A percentile compares a stretch with the other conserved stretches of the same genome.
These are phyloP conservation scores for Tetanocera ferruginea DNA, from an alignment of 2,888 invertebrate genomes.

Conservation along the genomic window DNA sequence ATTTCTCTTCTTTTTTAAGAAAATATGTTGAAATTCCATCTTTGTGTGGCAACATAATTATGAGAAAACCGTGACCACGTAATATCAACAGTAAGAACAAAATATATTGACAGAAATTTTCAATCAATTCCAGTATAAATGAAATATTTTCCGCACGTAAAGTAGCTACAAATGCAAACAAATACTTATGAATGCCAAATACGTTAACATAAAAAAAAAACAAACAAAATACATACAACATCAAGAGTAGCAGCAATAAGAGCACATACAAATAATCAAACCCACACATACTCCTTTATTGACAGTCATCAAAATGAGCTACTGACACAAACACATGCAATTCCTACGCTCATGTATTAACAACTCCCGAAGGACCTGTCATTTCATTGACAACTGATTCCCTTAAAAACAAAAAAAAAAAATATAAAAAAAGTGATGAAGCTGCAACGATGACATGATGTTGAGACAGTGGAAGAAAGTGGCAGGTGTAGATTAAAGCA, in stretches of 20 bases:
- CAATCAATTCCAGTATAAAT: background rate
- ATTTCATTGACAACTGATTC: conserved; percentile 40
- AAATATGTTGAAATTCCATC: too few species aligned
- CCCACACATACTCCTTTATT: background rate
- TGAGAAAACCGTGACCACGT: background rate
- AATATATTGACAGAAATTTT: background rate
- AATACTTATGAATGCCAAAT: conserved; percentile 11
- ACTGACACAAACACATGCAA: background rate
- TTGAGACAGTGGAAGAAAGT: background rate
- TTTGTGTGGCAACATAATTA: background rate
- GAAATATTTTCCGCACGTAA: background rate
- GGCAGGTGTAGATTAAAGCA: background rate
- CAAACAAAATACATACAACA: background rate
- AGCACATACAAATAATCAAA: background rate
- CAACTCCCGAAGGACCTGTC: conserved; percentile 40
- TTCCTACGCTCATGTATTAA: conserved; percentile 17
- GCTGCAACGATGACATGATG: too few species aligned
- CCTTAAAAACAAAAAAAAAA: too few species aligned
- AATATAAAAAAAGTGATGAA: background rate
- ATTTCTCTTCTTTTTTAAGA: too few species aligned
- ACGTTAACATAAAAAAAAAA: background rate
- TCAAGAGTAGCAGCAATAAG: background rate
- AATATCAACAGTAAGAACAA: background rate
- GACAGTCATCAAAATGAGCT: background rate
- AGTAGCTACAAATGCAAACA: background rate